Base-by-base conservation (phyloP, 2,113 vertebrate genomes). In the Sinocyclocheilus anshuiensis region DNA sequence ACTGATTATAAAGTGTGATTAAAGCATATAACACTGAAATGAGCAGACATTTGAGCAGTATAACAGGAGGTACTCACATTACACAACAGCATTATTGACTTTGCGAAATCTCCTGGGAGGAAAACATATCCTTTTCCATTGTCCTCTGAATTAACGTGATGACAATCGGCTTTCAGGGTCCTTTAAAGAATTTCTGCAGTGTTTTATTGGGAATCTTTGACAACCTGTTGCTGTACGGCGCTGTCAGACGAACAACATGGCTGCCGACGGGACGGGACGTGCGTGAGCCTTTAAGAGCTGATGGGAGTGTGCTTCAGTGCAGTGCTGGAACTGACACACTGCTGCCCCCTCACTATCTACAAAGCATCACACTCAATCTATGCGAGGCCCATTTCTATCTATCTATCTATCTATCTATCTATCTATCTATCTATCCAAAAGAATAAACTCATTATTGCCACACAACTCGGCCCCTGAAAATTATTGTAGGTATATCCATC, bases 171-270 rank as follows among this genome's bases (percentile, higher is more conserved):
- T 24, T 16, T 42, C 48, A 1, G 69, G 7, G 48, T 12, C 11
- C 29, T 53, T 29, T 63, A 72, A 77, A 61, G 33, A 15, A 36
- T 42, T 50, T 24, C 80, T 24, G 22, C 15, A 39, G 2, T 42
- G 57, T 53, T 86, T 71, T 33, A 48, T 48, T 36, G n/a, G 24
- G 59, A 67, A 81, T 81, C 22, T 36, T 59, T 84, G 83, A 81
- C 45, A 84, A 87, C 88, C 88, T 89, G 88, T 89, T 87, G 88
- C 88, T 29, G 77, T 57, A 63, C 42, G n/a, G 57, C 65, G 81
- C 88, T 89, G 88, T 89, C 88, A 89, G 57, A 81, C 26, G 84
- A 39, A 87, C 88, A 89, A 89, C 77, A 89, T 89, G 88, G 88
- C 88, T 77, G 88, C 77, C 88, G 67, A 74, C 67, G 50, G 48